A percentile compares a stretch with the other conserved stretches of the same genome.
phyloP scores from a whole-genome alignment of 2,888 invertebrate genomes.

The Thecocarcelia acutangulata region DNA sequence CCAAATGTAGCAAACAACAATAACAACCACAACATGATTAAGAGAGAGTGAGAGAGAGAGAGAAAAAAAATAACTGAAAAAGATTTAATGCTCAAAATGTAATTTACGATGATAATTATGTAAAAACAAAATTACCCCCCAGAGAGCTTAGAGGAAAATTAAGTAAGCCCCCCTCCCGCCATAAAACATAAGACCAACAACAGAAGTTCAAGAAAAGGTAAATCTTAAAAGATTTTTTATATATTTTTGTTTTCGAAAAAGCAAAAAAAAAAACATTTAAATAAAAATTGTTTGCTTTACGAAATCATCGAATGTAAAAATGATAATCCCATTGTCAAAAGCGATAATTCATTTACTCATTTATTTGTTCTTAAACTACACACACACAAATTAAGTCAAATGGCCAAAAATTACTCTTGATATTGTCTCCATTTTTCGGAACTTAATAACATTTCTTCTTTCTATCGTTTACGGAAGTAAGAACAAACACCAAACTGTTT shows the following conservation, averaged over 20 bases:
- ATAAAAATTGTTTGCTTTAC: conserved; percentile 39
- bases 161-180: background rate
- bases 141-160: conserved; percentile 70
- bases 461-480: background rate
- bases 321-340: conserved; percentile 81
- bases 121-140: conserved; percentile 78
- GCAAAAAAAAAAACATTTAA: conserved; percentile 61
- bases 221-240: background rate
- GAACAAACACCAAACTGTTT: conserved; percentile 28
- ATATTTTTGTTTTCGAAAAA: too few relatives aligned
- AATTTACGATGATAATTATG: conserved; percentile 80
- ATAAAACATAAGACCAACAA: conserved; percentile 4
- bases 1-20: conserved; percentile 58
- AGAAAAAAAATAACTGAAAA: conserved; percentile 22
- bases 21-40: background rate
- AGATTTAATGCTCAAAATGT: conserved; percentile 70
- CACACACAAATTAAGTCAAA: conserved; percentile 58
- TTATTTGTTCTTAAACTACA: background rate
- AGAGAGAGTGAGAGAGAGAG: too few relatives aligned
- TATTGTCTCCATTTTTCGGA: conserved; percentile 3
- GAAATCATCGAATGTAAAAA: conserved; percentile 77
- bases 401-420: conserved; percentile 66
- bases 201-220: conserved; percentile 27
- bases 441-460: conserved; percentile 11
- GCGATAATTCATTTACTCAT: conserved; percentile 79